Base-by-base conservation (phyloP, 1,140 invertebrate genomes). In the Drosophila tsacasi region DNA sequence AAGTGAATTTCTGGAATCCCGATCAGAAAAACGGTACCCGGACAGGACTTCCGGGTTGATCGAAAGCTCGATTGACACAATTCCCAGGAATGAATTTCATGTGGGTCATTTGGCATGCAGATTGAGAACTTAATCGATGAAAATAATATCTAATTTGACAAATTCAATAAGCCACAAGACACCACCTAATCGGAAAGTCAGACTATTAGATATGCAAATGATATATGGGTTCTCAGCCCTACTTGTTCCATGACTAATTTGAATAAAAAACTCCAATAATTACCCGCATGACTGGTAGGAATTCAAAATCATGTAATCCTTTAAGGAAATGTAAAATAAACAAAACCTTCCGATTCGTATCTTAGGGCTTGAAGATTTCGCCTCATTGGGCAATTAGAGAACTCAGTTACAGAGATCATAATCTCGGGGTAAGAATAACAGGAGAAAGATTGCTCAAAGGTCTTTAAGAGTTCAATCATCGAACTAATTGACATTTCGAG, bases 81-180 rank as follows among this genome's bases (percentile, higher is more conserved):
- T 86, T 81, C 40, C 10, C 52, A 30, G 62, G 42, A 61, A 65
- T 37, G 27, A 64, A 21, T 54, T 62, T 63, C 63, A 87, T 89
- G 84, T 89, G 84, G 84, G 84, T 89, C 54, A 89, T 89, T 89
- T 81, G 54, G 75, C 74, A 89, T 89, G 84, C 84, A 89, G 81
- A 89, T 90, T 84, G 74, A 89, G 81, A 76, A 90, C 84, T 89
- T 71, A 81, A 84, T 89, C 83, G 67, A 50, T 30, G 27, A 2
- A 73, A 72, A 44, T 44, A 75, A 84, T 89, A 79, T 79, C 81
- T 37, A 84, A 87, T 81, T 84, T 76, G 84, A 87, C 77, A 84
- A 68, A 84, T 68, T 76, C 66, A 72, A 73, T 63, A 76, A 44
- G 25, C 69, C 74, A 25, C 67, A 80, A 83, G 68, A 71, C 47